Conservation (phyloP, 2,113 vertebrate species). For the Melanocharis versteri region DNA sequence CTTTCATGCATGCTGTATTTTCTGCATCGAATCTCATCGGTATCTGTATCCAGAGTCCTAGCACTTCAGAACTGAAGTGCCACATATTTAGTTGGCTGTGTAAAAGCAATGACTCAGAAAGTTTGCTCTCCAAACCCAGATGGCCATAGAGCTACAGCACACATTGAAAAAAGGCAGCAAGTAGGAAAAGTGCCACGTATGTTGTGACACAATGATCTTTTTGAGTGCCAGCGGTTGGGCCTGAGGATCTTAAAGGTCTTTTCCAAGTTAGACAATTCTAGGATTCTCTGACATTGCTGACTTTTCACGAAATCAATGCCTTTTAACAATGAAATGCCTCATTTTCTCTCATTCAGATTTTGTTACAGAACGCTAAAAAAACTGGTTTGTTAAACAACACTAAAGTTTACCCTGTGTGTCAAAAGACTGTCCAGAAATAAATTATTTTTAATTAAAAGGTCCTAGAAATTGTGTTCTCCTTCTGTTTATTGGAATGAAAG, state of each 20-base stretch:
- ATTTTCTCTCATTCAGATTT: not conserved
- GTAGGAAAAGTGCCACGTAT: not conserved
- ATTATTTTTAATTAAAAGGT: not conserved
- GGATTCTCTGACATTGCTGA: not conserved
- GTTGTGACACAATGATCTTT: not conserved
- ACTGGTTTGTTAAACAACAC: not conserved
- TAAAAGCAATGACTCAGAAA: not conserved
- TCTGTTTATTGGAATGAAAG: not conserved
- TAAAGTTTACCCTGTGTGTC: not conserved
- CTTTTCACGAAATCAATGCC: not conserved
- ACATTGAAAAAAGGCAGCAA: not conserved
- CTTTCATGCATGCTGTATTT: not conserved
- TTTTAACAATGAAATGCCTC: not conserved
- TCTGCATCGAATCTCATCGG: not conserved
- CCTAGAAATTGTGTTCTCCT: not conserved
- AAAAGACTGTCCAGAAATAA: not conserved
- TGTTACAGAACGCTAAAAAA: not conserved
- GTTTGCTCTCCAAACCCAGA: not conserved
- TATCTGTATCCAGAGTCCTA: not conserved
- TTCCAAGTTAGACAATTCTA: not conserved
- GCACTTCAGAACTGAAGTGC: not conserved
- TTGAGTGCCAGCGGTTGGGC: rapidly evolving
- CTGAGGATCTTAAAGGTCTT: not conserved
- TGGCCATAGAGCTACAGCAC: not conserved
- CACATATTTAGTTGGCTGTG: not conserved